Evolutionary conservation across 2,113 vertebrate genomes (phyloP).

Genomic region (Macrotis lagotis): DNA sequence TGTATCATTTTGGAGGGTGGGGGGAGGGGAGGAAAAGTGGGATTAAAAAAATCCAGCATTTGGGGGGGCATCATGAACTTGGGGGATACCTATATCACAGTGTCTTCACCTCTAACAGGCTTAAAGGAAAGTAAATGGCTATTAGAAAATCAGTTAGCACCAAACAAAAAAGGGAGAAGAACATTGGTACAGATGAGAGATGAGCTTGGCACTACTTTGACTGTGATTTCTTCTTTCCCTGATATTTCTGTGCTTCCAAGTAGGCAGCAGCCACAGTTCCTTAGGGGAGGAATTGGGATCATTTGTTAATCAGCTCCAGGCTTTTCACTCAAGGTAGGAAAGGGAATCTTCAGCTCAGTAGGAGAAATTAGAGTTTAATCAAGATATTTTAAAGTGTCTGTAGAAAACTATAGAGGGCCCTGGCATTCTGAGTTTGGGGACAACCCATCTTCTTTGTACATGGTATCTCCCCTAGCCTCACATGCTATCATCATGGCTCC

Average conservation of each 20-base stretch:
- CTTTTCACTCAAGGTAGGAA: neutral
- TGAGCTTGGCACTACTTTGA: neutral
- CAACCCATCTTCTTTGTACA: too few relatives aligned
- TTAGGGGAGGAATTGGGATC: neutral
- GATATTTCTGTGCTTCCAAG: neutral
- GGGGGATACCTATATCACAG: neutral
- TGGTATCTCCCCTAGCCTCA: neutral
- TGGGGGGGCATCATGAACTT: neutral
- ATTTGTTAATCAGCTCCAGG: neutral
- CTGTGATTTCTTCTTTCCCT: neutral
- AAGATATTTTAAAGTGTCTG: neutral
- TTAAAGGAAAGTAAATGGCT: neutral
- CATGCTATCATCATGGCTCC: neutral
- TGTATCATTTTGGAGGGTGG: conserved; percentile 24
- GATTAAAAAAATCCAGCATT: neutral
- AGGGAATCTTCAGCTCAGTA: neutral
- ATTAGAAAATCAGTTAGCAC: neutral
- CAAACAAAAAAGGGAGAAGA: neutral
- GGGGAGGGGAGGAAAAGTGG: neutral
- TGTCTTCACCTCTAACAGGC: neutral
- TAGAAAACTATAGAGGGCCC: neutral
- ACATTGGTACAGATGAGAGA: neutral
- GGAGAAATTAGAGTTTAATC: neutral
- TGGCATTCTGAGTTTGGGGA: neutral
- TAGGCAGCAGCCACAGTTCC: neutral